Percentiles rank a stretch among this genome's conserved stretches.
Evolutionary conservation across 2,888 invertebrate species (phyloP).

Genomic region (Campoplex nolae): DNA sequence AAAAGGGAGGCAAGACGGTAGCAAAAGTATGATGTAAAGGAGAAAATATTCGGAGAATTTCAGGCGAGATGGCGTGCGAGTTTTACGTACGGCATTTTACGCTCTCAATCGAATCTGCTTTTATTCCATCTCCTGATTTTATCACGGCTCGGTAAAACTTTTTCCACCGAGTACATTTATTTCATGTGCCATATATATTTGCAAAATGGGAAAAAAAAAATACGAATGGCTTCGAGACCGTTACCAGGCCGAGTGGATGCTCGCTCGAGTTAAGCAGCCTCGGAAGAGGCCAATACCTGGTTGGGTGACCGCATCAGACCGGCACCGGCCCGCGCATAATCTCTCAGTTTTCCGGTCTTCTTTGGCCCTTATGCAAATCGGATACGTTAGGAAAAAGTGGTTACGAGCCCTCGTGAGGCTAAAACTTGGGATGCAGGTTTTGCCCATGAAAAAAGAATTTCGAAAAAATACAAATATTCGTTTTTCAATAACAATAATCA

Average conservation of each 20-base stretch:
- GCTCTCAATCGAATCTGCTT: not conserved
- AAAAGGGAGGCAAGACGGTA: not conserved
- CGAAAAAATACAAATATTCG: no score
- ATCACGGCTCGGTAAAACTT: not conserved
- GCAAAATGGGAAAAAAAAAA: not conserved
- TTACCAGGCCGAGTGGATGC: no score
- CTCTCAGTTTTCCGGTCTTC: no score
- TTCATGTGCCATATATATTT: not conserved
- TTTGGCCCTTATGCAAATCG: no score
- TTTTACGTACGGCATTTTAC: not conserved
- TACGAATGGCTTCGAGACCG: not conserved
- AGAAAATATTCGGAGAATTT: not conserved
- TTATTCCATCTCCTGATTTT: constrained; percentile 1
- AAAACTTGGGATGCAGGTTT: no score
- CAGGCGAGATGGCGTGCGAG: not conserved
- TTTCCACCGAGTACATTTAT: not conserved
- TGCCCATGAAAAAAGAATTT: no score
- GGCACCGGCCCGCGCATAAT: no score
- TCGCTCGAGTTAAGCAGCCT: not conserved
- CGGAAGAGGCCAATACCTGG: not conserved
- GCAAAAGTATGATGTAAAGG: not conserved
- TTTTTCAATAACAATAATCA: no score
- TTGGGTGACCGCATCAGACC: not conserved
- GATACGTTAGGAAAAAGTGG: no score
- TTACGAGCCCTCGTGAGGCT: no score